Evolutionary conservation across 2,888 invertebrate genomes (phyloP), one percentile per base, ranked within the genome.

Genomic region (Nomada ruficornis): DNA sequence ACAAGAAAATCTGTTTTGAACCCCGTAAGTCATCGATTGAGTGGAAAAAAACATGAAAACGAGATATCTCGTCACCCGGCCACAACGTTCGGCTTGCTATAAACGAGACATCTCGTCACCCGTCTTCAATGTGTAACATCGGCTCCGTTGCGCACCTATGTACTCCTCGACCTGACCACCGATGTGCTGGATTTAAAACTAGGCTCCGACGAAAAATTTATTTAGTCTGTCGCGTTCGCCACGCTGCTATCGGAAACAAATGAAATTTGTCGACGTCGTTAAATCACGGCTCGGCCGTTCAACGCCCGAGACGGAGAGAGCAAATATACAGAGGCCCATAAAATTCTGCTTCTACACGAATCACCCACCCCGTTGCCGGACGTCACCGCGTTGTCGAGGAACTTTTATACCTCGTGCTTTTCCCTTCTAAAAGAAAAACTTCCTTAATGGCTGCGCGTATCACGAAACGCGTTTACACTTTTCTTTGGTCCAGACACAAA

Each of bases 291-390:
- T 59, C 54, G 69, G 62, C 55, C 83, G 63, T 73, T 76, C 47
- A 67, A 79, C 76, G 63, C 64, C 55, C 67, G 70, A 67, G 81
- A 76, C 50, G 59, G 29, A 42, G 67, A 75, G 65, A 83, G 81
- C 83, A 79, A 87, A 86, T 13, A 44, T 80, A 83, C 75, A 55
- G 67, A 47, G 73, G 67, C 69, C 64, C 87, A 71, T 86, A 80
- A 86, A 73, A 87, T 68, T 54, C 60, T 50, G 60, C 63, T 68
- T 42, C 83, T 52, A 72, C 55, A 69, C 71, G 62, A 72, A 71
- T 78, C 78, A 74, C 65, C 72, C 57, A 23, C 50, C 26, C 26
- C 18, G 62, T 67, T 15, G 20, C 47, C 20, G 71, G 59, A 63
- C 74, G 71, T 69, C 78, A 71, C 62, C 50, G 44, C 44, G 71